Conservation (phyloP, 2,888 invertebrate species). For the Nomada ruficornis region DNA sequence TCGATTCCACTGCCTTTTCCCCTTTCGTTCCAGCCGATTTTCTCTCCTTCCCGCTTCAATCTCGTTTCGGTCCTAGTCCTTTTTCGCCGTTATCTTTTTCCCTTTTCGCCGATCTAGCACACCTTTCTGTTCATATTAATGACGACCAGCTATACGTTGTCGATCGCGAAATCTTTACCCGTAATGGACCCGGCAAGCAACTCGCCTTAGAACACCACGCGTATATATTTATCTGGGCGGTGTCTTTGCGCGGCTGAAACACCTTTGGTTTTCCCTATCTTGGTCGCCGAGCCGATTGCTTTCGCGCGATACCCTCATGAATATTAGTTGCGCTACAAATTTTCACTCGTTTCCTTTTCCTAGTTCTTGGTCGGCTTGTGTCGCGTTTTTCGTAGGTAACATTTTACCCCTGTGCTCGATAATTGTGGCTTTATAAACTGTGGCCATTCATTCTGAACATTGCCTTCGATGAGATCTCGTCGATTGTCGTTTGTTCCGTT, state of each 20-base stretch:
- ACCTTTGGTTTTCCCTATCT: conserved; percentile 7
- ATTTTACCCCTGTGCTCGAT: not conserved
- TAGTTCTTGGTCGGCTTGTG: conserved; percentile 3
- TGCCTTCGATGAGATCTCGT: too few relatives aligned
- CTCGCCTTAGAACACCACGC: conserved; percentile 35
- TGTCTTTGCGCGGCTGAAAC: conserved; percentile 49
- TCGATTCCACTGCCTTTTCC: too few relatives aligned
- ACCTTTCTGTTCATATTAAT: conserved; percentile 51
- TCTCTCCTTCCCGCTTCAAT: conserved; percentile 2
- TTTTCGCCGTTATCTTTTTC: not conserved
- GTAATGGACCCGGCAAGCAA: conserved; percentile 50
- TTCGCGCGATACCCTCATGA: conserved; percentile 13
- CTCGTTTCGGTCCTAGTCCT: not conserved
- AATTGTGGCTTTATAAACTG: too few relatives aligned
- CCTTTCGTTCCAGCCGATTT: not conserved
- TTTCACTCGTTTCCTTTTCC: conserved; percentile 21
- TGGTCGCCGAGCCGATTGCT: conserved; percentile 7
- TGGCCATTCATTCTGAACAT: too few relatives aligned
- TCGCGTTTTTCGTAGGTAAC: not conserved
- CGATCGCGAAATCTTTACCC: conserved; percentile 62
- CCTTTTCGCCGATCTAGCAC: conserved; percentile 2
- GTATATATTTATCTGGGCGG: conserved; percentile 59
- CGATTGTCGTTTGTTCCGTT: too few relatives aligned
- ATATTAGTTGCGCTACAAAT: conserved; percentile 37
- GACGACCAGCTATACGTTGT: conserved; percentile 55